Evolutionary conservation across 1,140 invertebrate genomes (phyloP).

Genomic region (Euwallacea fornicatus): DNA sequence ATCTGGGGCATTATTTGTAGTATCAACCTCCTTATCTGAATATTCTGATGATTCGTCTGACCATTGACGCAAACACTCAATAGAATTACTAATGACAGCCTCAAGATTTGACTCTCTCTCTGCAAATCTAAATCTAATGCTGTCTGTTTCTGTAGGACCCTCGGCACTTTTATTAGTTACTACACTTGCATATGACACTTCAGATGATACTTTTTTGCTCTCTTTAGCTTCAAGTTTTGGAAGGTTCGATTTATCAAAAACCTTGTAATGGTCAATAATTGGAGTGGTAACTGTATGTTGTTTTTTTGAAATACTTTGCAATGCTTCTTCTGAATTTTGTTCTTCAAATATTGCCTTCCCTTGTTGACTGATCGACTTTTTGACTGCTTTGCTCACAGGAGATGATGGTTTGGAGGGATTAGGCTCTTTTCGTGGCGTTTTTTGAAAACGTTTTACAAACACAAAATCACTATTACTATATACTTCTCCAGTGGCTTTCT

Average conservation of each 20-base stretch:
- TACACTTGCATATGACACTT: conserved; percentile 41
- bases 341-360: conserved; percentile 27
- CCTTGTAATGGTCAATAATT: conserved; percentile 40
- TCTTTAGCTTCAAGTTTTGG: conserved; percentile 37
- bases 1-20: too few relatives aligned
- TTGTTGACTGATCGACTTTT: conserved; percentile 34
- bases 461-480: conserved; percentile 23
- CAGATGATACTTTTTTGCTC: conserved; percentile 40
- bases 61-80: too few relatives aligned
- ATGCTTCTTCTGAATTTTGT: conserved; percentile 21
- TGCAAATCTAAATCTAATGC: too few relatives aligned
- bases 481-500: conserved; percentile 11
- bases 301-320: conserved; percentile 33
- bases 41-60: too few relatives aligned
- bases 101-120: too few relatives aligned
- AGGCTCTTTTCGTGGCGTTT: conserved; percentile 14
- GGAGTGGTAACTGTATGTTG: conserved; percentile 26
- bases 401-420: neutral
- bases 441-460: conserved; percentile 24
- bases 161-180: conserved; percentile 21
- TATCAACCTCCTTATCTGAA: too few relatives aligned
- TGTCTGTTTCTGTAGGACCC: neutral
- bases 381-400: conserved; percentile 35
- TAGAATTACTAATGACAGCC: too few relatives aligned
- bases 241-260: neutral